Base-by-base conservation (phyloP, 2,797 vertebrate species). In the Pseudomugil tenellus region DNA sequence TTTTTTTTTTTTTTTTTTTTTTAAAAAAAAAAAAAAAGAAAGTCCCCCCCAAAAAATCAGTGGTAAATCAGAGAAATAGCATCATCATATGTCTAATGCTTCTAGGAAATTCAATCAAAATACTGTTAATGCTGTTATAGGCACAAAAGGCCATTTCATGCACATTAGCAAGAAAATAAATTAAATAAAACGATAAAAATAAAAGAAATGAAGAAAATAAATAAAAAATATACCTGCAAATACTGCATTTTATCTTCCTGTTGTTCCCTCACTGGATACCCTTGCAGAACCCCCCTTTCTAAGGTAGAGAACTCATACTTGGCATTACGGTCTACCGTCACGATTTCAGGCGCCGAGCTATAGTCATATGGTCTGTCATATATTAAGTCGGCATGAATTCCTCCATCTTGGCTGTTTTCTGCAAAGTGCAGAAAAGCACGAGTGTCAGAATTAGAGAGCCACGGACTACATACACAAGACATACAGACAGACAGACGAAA, bases 241-340 rank as follows among this genome's bases (percentile, higher is more conserved):
- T 97, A 98, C 90, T 97, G 96, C 96, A 96, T 97, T 93, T 93
- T 96, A 95, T 97, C 96, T 92, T 96, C 96, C 85, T 94, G 95
- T 81, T 92, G 87, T 88, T 96, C 92, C 87, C 92, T 94, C 88
- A 94, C 80, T 57, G 95, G 94, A 91, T 93, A 96, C 87, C 94
- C 92, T 86, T 95, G 96, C 62, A 92, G 92, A 86, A 95, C 90
- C 86, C 93, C 95, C 84, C 94, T 94, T 92, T 98, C 96, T 94
- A 96, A 93, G 71, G 94, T 95, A 26, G 96, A 94, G 85, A 97
- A 93, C 91, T 97, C 96, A 80, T 95, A 96, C 91, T 94, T 95
- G 92, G 94, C 91, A 92, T 95, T 93, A 88, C 92, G 95, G 86
- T 97, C 96, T 94, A 97, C 77, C 72, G 92, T 93, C 94, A 95